Evolutionary conservation across 2,113 vertebrate genomes (phyloP).

Genomic region (Lagopus leucura): DNA sequence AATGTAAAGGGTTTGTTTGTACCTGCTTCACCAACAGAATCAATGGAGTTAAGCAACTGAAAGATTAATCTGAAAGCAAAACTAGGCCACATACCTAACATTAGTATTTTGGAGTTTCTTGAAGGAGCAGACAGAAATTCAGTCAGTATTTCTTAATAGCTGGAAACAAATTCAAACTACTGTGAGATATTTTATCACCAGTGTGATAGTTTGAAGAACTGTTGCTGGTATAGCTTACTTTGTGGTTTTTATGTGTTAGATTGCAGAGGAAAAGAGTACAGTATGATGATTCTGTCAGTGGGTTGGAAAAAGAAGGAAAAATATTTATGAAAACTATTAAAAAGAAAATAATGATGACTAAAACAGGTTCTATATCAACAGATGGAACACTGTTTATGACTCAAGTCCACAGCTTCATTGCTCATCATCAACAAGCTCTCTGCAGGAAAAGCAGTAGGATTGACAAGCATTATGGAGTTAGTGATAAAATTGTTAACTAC

Average conservation of each 20-base stretch:
- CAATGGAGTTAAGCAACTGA: not conserved
- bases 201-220: not conserved
- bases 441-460: not conserved
- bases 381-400: not conserved
- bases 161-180: not conserved
- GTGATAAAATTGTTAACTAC: conserved; percentile 24
- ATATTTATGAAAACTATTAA: not conserved
- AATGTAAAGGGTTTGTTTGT: not conserved
- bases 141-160: not conserved
- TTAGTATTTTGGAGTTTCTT: not conserved
- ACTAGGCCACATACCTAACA: not conserved
- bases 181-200: not conserved
- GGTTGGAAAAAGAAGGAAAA: not conserved
- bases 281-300: not conserved
- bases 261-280: not conserved
- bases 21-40: not conserved
- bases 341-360: not conserved
- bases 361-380: not conserved
- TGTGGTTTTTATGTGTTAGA: not conserved
- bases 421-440: not conserved
- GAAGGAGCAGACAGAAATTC: not conserved
- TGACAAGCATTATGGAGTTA: not conserved
- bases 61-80: not conserved
- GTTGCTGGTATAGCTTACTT: not conserved
- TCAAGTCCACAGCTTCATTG: conserved; percentile 4